phyloP scores from a whole-genome alignment of 2,113 vertebrate species.

The Uropsilus gracilis region DNA sequence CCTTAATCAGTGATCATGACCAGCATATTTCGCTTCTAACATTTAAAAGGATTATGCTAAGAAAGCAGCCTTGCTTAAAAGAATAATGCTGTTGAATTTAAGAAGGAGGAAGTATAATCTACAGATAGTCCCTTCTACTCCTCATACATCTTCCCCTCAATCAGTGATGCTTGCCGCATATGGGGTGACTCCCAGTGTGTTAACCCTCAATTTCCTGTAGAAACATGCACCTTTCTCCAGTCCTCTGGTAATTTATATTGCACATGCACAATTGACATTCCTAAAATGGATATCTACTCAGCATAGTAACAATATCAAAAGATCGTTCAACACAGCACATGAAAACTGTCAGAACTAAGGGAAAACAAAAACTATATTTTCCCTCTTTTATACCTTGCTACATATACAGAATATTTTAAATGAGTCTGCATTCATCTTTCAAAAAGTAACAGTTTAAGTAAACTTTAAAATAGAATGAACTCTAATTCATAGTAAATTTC shows the following conservation, averaged over 20 bases:
- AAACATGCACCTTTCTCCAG: not conserved
- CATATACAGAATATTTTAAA: not conserved
- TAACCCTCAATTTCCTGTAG: not conserved
- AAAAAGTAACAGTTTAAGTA: not conserved
- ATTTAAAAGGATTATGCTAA: not conserved
- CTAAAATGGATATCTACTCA: not conserved
- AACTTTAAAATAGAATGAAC: not conserved
- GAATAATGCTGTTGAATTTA: not conserved
- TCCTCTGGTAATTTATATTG: not conserved
- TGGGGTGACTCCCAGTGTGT: not conserved
- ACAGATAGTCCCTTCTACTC: not conserved
- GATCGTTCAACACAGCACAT: not conserved
- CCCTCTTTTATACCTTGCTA: not conserved
- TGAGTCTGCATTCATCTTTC: not conserved
- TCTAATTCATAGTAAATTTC: not conserved
- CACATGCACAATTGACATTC: not conserved
- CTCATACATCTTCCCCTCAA: not conserved
- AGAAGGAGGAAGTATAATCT: not conserved
- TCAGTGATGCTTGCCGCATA: not conserved
- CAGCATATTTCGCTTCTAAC: too few relatives aligned
- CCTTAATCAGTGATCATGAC: too few relatives aligned
- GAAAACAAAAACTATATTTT: not conserved
- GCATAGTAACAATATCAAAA: not conserved
- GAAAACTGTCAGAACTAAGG: not conserved
- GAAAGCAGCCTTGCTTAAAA: not conserved